phyloP scores from a whole-genome alignment of 1,140 invertebrate genomes.

The Trachelipus rathkii region DNA sequence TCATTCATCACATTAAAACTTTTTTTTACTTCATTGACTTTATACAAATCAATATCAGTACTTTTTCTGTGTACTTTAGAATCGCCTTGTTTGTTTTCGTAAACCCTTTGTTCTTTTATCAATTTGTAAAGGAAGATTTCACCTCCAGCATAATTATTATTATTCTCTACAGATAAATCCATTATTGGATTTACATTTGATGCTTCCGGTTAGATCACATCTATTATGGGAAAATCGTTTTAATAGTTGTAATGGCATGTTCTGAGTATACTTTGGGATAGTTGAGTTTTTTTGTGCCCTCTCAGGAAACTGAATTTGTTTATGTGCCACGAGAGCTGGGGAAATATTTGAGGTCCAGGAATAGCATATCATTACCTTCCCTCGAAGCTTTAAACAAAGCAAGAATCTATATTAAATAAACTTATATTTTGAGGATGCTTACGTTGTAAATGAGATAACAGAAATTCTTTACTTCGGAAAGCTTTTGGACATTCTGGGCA shows the following conservation, averaged over 20 bases:
- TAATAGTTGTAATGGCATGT: too few relatives aligned
- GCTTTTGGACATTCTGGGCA: slow-evolving; percentile 31
- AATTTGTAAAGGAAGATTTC: not conserved
- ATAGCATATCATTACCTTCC: too few relatives aligned
- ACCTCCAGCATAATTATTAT: not conserved
- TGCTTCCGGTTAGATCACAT: not conserved
- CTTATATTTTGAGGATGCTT: slow-evolving; percentile 32
- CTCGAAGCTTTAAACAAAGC: too few relatives aligned
- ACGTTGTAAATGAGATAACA: slow-evolving; percentile 30
- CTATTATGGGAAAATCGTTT: too few relatives aligned
- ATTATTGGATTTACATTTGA: not conserved
- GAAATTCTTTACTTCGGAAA: slow-evolving; percentile 29
- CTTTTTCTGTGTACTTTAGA: slow-evolving; percentile 1
- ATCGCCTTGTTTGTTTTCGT: not conserved
- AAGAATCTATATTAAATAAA: not conserved
- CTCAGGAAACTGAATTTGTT: too few relatives aligned
- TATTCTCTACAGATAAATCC: not conserved
- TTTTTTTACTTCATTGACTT: slow-evolving; percentile 30
- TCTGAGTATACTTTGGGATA: too few relatives aligned
- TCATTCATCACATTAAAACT: slow-evolving; percentile 35
- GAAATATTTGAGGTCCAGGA: too few relatives aligned
- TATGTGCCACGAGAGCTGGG: too few relatives aligned
- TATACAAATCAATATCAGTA: slow-evolving; percentile 33
- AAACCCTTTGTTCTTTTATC: not conserved
- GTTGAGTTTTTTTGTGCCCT: too few relatives aligned